Conservation (phyloP, 2,888 invertebrate genomes). For the Drosophila melanosoma region DNA sequence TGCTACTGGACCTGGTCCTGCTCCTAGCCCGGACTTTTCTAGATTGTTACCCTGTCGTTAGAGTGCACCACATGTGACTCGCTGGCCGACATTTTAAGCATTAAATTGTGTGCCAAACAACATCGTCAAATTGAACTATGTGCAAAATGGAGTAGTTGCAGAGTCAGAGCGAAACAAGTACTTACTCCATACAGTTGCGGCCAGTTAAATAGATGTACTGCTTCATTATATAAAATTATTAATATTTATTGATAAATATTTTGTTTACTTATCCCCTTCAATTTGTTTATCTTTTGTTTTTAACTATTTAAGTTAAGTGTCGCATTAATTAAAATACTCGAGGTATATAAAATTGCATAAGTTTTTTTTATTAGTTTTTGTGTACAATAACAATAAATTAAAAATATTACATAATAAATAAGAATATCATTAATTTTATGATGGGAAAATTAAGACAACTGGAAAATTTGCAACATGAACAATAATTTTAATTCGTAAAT, state of each 20-base stretch:
- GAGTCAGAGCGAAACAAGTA: slow-evolving; percentile 23
- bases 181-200: slow-evolving; percentile 2
- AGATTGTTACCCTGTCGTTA: slow-evolving; percentile 6
- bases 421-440: not conserved
- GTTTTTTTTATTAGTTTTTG: not conserved
- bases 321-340: not conserved
- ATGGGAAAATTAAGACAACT: not conserved
- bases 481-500: not conserved
- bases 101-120: slow-evolving; percentile 78
- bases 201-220: not conserved
- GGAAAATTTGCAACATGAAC: not conserved
- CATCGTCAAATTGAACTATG: slow-evolving; percentile 67
- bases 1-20: slow-evolving; percentile 25
- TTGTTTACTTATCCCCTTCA: too few species aligned
- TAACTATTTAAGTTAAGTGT: not conserved
- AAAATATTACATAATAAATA: too few species aligned
- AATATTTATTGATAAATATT: not conserved
- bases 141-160: slow-evolving; percentile 47
- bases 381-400: too few species aligned
- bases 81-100: slow-evolving; percentile 72
- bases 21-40: slow-evolving; percentile 7
- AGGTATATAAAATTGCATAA: not conserved
- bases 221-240: not conserved
- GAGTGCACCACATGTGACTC: slow-evolving; percentile 68
- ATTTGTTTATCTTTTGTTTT: too few species aligned